Percentiles rank a stretch among this genome's conserved stretches.
These are phyloP conservation scores for Athrips mouffetella DNA, from an alignment of 2,888 invertebrate species.

Conservation along the genomic window DNA sequence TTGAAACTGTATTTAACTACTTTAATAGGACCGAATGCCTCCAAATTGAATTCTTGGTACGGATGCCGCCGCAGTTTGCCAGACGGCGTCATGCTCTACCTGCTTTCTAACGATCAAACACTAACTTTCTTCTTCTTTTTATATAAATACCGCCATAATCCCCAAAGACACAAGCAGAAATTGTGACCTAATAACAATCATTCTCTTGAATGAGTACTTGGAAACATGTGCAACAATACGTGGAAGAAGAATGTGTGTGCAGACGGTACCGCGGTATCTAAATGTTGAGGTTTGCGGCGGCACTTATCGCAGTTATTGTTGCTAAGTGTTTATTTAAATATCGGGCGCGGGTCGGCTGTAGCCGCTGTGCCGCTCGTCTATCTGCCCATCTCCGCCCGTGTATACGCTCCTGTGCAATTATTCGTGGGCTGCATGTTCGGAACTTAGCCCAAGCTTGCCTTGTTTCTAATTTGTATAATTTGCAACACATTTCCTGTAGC, in stretches of 20 bases:
- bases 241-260: neutral
- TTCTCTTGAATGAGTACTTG: too few species aligned
- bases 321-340: constrained; percentile 68
- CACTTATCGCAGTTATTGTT: constrained; percentile 63
- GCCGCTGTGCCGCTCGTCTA: constrained; percentile 31
- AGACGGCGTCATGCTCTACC: neutral
- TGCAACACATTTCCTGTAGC: constrained; percentile 6
- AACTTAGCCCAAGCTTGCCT: constrained; percentile 2
- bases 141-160: constrained; percentile 4
- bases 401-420: constrained; percentile 2
- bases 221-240: neutral
- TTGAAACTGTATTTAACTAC: constrained; percentile 9
- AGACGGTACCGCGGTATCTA: constrained; percentile 21
- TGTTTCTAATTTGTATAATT: constrained; percentile 11
- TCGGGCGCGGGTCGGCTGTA: constrained; percentile 27
- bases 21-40: constrained; percentile 9
- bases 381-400: constrained; percentile 35
- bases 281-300: constrained; percentile 40
- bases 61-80: neutral
- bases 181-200: too few species aligned
- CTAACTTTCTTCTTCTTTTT: neutral
- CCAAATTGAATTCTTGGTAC: constrained; percentile 4
- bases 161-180: too few species aligned
- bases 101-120: constrained; percentile 1
- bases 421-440: neutral